Evolutionary conservation across 2,113 vertebrate species (phyloP).

Genomic region (Arizona elegans): DNA sequence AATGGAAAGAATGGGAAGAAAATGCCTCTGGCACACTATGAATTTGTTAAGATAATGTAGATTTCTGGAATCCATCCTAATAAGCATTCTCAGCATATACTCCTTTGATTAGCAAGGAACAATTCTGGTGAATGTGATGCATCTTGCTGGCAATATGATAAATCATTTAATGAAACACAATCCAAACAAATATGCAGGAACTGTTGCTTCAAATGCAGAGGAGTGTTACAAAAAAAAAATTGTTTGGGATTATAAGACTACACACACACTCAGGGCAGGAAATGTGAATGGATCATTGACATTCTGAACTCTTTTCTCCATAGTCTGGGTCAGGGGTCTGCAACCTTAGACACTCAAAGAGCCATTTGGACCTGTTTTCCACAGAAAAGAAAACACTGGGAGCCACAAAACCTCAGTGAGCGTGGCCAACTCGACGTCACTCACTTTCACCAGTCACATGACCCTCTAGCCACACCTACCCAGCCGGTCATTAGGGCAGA

Average conservation of each 20-base stretch:
- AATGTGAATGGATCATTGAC: not conserved
- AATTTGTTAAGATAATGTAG: conserved; percentile 48
- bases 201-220: conserved; percentile 34
- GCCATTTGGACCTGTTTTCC: too few species aligned
- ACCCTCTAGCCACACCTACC: too few species aligned
- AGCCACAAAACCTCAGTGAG: too few species aligned
- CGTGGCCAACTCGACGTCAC: too few species aligned
- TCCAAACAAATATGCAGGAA: conserved; percentile 49
- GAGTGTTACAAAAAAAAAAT: conserved; percentile 32
- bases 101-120: conserved; percentile 27
- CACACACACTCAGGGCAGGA: not conserved
- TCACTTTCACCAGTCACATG: too few species aligned
- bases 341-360: too few species aligned
- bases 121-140: conserved; percentile 33
- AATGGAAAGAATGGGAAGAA: not conserved
- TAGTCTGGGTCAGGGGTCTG: too few species aligned
- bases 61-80: conserved; percentile 31
- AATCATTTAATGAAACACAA: conserved; percentile 49
- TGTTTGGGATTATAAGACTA: not conserved
- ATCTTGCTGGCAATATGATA: conserved; percentile 56
- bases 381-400: too few species aligned
- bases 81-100: conserved; percentile 44
- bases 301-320: not conserved
- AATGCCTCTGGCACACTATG: conserved; percentile 4
- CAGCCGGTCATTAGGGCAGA: too few species aligned